Conservation (phyloP, 2,888 invertebrate species). For the Latrodectus elegans region DNA sequence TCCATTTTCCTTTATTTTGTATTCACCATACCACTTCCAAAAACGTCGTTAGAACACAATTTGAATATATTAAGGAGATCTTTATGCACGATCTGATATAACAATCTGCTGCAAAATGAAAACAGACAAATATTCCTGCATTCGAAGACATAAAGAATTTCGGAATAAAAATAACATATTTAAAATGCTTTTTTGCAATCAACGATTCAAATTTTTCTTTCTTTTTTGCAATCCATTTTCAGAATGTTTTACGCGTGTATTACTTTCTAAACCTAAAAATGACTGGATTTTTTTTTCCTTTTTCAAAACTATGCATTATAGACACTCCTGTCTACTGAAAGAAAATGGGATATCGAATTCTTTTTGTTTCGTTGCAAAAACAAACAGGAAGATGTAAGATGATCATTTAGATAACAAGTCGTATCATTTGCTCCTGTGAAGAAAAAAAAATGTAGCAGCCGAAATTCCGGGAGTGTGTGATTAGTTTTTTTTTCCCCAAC, state of each 20-base stretch:
- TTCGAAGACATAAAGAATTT: conserved; percentile 11
- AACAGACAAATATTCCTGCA: not conserved
- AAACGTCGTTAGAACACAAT: conserved; percentile 45
- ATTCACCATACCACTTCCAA: not conserved
- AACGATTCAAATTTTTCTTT: conserved; percentile 5
- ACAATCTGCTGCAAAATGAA: conserved; percentile 25
- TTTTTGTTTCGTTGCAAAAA: conserved; percentile 7
- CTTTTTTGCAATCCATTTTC: not conserved
- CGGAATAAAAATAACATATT: not conserved
- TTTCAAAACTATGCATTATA: not conserved
- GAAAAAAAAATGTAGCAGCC: not conserved
- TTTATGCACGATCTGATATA: conserved; percentile 22
- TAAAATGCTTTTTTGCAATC: not conserved
- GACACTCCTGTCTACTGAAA: not conserved
- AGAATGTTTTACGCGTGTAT: not conserved
- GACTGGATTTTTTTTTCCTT: not conserved
- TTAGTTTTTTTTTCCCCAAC: no score
- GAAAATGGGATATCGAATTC: conserved; percentile 35
- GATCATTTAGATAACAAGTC: conserved; percentile 55
- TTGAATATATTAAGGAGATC: conserved; percentile 44
- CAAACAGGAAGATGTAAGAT: conserved; percentile 12
- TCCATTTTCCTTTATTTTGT: not conserved
- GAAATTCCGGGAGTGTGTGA: no score
- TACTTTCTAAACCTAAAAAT: not conserved
- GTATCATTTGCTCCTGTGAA: not conserved